Evolutionary conservation across 2,888 invertebrate genomes (phyloP), one percentile per base, ranked within the genome.

Genomic region (Euproctis similis): DNA sequence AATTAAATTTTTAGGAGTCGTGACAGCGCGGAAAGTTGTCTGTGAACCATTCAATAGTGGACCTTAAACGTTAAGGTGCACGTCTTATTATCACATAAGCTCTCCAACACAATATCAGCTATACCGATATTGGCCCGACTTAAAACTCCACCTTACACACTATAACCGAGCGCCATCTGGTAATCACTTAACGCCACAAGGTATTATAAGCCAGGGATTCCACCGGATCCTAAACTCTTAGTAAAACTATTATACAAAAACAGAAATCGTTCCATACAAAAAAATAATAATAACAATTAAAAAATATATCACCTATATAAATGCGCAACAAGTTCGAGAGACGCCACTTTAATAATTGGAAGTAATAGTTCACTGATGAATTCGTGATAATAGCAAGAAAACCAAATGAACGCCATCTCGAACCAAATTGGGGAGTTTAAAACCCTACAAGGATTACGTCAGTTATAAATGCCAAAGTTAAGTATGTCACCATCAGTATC

Each of bases 141-240:
- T 46, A 43, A 41, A 45, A 43, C 49, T 47, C 40, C 58, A 60
- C 63, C n/a, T 19, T 19, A 19, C n/a, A 70, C 63, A 74, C n/a
- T 57, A 74, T 75, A 72, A 73, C 60, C 61, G 72, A 68, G 70
- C 71, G 59, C 58, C 59, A 52, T 55, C 63, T 67, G 67, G 60
- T 69, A 8, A 78, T 76, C 76, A 65, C 58, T 64, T 71, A 76
- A 71, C 78, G 80, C 78, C 80, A 81, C 80, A 80, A 77, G 73
- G 70, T 55, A 66, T 67, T 74, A 72, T 65, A 41, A 75, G 75
- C 71, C 70, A 54, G 50, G 59, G 72, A 67, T 65, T 73, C 66
- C 66, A 62, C 66, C 67, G 63, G 59, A 58, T 56, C 52, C 64
- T 66, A 65, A 58, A 61, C 61, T 62, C 59, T 61, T 68, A 62